Conservation (phyloP, 2,113 vertebrate species). For the Protobothrops mucrosquamatus region DNA sequence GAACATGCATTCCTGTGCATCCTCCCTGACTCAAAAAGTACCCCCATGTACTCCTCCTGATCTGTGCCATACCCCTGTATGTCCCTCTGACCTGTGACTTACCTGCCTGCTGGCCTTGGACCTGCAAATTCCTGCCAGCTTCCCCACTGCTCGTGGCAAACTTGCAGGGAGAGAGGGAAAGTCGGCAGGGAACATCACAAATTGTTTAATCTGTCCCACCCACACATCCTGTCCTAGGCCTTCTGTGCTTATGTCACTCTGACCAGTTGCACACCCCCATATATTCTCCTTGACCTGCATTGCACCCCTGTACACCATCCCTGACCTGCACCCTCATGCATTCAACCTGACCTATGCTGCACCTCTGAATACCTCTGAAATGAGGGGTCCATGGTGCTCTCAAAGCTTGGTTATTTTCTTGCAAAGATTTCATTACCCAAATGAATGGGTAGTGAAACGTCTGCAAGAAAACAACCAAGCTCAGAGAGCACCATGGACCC, state of each 20-base stretch:
- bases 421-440: background rate
- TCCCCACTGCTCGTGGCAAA: background rate
- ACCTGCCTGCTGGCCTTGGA: background rate
- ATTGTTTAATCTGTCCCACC: background rate
- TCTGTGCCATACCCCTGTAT: background rate
- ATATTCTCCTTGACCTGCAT: too few relatives aligned
- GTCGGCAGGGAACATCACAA: background rate
- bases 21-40: background rate
- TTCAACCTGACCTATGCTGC: background rate
- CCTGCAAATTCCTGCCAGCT: background rate
- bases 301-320: background rate
- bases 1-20: background rate
- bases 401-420: background rate
- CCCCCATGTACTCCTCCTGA: background rate
- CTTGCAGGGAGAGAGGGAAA: background rate
- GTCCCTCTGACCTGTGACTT: background rate
- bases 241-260: background rate
- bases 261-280: background rate
- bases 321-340: background rate
- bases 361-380: background rate
- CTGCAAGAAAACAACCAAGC: too few relatives aligned
- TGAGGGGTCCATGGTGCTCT: background rate
- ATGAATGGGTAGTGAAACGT: background rate
- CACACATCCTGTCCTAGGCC: background rate
- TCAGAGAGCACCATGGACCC: background rate